These are phyloP conservation scores for Scaptomyza pallida DNA, from an alignment of 1,140 invertebrate species.

Conservation along the genomic window DNA sequence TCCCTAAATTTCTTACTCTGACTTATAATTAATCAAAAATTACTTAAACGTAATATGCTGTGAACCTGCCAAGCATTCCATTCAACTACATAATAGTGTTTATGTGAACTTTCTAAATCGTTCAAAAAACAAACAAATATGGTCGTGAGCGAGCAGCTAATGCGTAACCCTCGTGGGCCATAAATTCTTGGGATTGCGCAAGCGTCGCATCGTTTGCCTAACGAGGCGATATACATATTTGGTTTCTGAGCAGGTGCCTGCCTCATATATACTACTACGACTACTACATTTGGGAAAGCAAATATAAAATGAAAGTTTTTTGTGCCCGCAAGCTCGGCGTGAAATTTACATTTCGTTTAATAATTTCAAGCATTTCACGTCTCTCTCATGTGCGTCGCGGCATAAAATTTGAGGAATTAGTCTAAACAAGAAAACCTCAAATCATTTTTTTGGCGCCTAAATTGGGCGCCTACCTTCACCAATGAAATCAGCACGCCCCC, in stretches of 20 bases:
- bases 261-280: slow-evolving; percentile 44
- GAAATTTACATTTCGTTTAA: slow-evolving; percentile 81
- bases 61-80: neutral
- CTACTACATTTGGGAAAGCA: slow-evolving; percentile 65
- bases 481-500: slow-evolving; percentile 14
- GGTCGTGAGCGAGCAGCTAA: slow-evolving; percentile 18
- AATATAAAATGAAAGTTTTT: slow-evolving; percentile 71
- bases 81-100: neutral
- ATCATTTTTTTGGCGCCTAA: slow-evolving; percentile 15
- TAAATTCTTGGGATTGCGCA: slow-evolving; percentile 77
- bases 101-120: slow-evolving; percentile 25
- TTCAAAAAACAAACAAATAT: slow-evolving; percentile 13
- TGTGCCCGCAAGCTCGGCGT: slow-evolving; percentile 43
- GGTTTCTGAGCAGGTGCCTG: slow-evolving; percentile 55
- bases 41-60: neutral
- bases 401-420: slow-evolving; percentile 76
- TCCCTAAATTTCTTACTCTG: no score
- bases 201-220: slow-evolving; percentile 34
- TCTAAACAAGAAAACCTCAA: slow-evolving; percentile 23
- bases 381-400: slow-evolving; percentile 54
- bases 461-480: slow-evolving; percentile 26
- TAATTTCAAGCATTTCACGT: slow-evolving; percentile 75
- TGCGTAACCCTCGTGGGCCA: slow-evolving; percentile 35
- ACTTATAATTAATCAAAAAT: neutral
- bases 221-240: slow-evolving; percentile 48